These are phyloP conservation scores for Nipponia nippon DNA, from an alignment of 2,113 vertebrate species.

Conservation along the genomic window DNA sequence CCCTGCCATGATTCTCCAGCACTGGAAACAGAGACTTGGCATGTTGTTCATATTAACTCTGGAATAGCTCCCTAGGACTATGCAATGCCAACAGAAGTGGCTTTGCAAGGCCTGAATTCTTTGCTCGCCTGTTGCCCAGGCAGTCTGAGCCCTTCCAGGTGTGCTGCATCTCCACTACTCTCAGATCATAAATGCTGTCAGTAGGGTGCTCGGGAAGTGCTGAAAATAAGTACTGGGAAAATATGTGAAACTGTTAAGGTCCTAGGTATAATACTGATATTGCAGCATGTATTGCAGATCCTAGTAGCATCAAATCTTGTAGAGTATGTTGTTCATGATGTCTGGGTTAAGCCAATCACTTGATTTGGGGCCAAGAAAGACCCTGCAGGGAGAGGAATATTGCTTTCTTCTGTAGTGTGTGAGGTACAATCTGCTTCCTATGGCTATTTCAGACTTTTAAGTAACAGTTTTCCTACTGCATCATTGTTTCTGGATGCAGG, in stretches of 20 bases:
- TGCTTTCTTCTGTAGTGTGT: not conserved
- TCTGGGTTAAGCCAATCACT: not conserved
- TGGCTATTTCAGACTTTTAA: not conserved
- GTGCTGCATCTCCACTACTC: not conserved
- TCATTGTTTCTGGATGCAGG: not conserved
- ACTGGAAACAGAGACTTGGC: not conserved
- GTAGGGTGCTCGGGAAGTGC: not conserved
- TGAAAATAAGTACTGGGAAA: not conserved
- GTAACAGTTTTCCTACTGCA: not conserved
- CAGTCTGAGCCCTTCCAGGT: not conserved
- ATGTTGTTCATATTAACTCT: not conserved
- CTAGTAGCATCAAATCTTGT: not conserved
- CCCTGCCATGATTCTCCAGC: not conserved
- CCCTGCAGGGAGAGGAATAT: not conserved
- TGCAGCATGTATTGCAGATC: not conserved
- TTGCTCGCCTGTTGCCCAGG: accelerated
- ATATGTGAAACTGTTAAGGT: not conserved
- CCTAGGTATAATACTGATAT: not conserved
- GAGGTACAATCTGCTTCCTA: not conserved
- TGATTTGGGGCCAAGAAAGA: not conserved
- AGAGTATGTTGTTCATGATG: not conserved
- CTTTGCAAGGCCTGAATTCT: not conserved
- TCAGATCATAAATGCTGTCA: not conserved
- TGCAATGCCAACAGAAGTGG: not conserved
- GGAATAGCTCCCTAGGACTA: not conserved